A percentile compares a stretch with the other conserved stretches of the same genome.
Conservation (phyloP, 2,888 invertebrate genomes). For the Dryococelus australis region DNA sequence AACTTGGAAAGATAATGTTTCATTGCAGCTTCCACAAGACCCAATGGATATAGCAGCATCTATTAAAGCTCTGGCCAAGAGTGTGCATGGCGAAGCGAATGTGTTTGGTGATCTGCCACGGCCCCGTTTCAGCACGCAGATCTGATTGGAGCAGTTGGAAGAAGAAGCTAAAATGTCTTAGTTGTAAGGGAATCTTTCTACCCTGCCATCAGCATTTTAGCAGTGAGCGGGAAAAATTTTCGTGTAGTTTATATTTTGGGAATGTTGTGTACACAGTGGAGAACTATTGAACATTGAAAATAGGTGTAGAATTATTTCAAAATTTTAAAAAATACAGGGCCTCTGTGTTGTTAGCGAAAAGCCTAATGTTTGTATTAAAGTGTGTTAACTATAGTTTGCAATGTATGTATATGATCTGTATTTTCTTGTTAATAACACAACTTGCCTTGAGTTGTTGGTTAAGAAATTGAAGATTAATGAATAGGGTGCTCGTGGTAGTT, state of each 20-base stretch:
- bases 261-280: not conserved
- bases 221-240: not conserved
- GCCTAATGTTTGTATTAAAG: not conserved
- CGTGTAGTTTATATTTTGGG: not conserved
- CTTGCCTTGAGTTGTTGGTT: not conserved
- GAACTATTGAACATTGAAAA: not conserved
- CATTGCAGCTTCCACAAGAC: slow-evolving; percentile 58
- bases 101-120: slow-evolving; percentile 88
- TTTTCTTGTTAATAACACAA: not conserved
- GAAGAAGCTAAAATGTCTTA: not conserved
- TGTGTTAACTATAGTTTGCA: not conserved
- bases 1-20: slow-evolving; percentile 5
- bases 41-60: slow-evolving; percentile 87
- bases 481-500: not conserved
- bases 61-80: slow-evolving; percentile 90
- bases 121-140: slow-evolving; percentile 84
- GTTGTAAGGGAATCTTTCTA: not conserved
- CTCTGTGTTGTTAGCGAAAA: not conserved
- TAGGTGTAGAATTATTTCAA: not conserved
- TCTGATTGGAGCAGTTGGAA: slow-evolving; percentile 62
- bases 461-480: not conserved
- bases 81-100: slow-evolving; percentile 81
- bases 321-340: not conserved
- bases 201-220: not conserved
- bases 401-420: not conserved